phyloP scores from a whole-genome alignment of 35 echinoderm and acorn worm genomes.

The Ophioderma brevispina region DNA sequence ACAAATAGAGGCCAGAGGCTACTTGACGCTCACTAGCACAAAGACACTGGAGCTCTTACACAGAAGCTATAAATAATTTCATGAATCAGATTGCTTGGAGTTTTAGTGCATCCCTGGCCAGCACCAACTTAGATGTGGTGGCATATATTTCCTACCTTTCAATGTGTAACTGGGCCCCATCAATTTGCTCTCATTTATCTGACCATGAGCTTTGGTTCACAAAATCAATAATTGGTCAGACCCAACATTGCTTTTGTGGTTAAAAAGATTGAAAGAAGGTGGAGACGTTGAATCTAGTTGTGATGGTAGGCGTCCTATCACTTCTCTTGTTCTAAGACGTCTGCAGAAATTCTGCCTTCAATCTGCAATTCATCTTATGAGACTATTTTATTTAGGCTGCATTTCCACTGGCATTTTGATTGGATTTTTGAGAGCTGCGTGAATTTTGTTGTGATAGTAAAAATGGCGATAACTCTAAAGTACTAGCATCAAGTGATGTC shows the following conservation, averaged over 20 bases:
- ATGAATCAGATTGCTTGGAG: not conserved
- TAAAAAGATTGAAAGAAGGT: not conserved
- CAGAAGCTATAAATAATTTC: not conserved
- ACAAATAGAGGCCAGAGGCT: not conserved
- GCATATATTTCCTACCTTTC: constrained; percentile 27
- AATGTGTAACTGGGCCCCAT: no score
- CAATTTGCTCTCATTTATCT: not conserved
- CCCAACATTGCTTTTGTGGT: constrained; percentile 1
- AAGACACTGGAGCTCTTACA: not conserved
- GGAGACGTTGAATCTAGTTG: not conserved
- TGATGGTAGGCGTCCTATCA: not conserved
- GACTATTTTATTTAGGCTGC: not conserved
- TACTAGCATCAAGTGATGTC: not conserved
- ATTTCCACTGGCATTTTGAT: not conserved
- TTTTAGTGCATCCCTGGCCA: not conserved
- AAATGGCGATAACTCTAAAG: not conserved
- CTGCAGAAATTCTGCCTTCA: not conserved
- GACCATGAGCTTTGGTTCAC: not conserved
- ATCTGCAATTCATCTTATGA: not conserved
- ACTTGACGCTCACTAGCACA: not conserved
- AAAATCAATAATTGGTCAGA: not conserved
- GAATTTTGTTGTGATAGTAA: not conserved
- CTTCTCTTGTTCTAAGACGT: no score
- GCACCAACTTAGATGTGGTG: not conserved
- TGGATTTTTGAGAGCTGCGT: not conserved